phyloP scores from a whole-genome alignment of 2,888 invertebrate species.

The Drosophila tanythrix region DNA sequence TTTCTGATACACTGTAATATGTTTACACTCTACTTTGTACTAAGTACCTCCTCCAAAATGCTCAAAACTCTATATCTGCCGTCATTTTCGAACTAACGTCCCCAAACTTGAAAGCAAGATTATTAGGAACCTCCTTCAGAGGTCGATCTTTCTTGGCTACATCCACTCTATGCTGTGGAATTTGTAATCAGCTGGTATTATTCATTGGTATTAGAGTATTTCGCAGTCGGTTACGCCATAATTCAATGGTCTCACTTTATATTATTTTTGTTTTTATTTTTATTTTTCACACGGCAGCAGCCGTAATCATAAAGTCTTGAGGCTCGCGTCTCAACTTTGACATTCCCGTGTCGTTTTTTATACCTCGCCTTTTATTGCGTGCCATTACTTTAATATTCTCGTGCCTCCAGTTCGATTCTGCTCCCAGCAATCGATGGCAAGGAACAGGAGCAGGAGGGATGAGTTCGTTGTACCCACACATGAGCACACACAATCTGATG shows the following conservation, averaged over 20 bases:
- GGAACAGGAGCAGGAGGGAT: slow-evolving; percentile 1
- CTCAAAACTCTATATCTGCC: background rate
- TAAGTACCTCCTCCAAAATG: background rate
- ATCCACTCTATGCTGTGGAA: background rate
- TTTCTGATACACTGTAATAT: slow-evolving; percentile 32
- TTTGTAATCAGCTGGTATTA: background rate
- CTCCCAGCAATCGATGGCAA: slow-evolving; percentile 49
- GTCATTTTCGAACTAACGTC: background rate
- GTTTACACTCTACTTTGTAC: background rate
- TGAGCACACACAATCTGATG: slow-evolving; percentile 33
- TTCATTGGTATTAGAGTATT: background rate
- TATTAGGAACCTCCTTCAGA: background rate
- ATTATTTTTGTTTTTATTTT: slow-evolving; percentile 38
- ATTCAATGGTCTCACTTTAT: background rate
- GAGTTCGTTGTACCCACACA: slow-evolving; percentile 49
- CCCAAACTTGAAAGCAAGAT: background rate
- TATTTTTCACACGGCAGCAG: slow-evolving; percentile 46
- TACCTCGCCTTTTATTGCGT: slow-evolving; percentile 61
- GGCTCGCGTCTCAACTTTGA: slow-evolving; percentile 60
- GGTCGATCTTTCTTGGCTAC: background rate
- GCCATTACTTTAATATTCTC: slow-evolving; percentile 66
- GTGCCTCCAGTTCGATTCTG: slow-evolving; percentile 33
- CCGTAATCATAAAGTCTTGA: slow-evolving; percentile 36
- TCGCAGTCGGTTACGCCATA: background rate
- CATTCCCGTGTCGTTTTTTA: slow-evolving; percentile 49